Conservation (phyloP, 2,113 vertebrate species). For the Dicerorhinus sumatrensis region DNA sequence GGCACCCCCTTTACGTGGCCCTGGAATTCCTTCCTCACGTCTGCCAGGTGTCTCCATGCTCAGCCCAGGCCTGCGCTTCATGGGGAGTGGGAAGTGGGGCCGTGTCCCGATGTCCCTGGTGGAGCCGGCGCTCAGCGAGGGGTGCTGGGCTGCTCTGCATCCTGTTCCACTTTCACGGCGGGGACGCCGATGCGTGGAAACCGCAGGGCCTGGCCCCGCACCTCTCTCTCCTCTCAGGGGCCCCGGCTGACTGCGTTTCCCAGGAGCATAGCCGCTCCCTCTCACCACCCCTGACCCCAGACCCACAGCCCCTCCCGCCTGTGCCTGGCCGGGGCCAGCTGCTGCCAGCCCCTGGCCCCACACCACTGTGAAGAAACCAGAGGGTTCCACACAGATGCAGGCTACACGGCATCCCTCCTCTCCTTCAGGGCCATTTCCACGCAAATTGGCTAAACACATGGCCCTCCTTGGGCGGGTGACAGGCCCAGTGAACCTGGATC, state of each 20-base stretch:
- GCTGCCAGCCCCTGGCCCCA: background rate
- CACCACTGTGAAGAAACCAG: rapidly evolving
- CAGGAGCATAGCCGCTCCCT: background rate
- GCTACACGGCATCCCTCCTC: rapidly evolving
- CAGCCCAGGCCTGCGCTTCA: rapidly evolving
- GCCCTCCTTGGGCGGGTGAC: rapidly evolving
- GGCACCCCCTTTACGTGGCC: rapidly evolving
- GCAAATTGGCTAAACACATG: rapidly evolving
- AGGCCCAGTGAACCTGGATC: background rate
- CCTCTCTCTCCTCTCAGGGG: background rate
- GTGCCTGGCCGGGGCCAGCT: too few relatives aligned
- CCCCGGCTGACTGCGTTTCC: background rate
- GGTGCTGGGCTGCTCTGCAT: background rate
- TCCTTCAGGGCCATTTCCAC: rapidly evolving
- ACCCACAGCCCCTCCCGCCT: background rate
- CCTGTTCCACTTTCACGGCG: rapidly evolving
- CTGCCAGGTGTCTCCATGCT: background rate
- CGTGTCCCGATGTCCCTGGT: background rate
- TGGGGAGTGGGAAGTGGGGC: background rate
- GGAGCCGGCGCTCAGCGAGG: background rate
- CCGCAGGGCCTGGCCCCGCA: rapidly evolving
- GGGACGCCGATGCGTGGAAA: rapidly evolving
- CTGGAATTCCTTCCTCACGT: rapidly evolving
- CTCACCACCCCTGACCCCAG: background rate
- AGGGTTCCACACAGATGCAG: rapidly evolving